A percentile compares a stretch with the other conserved stretches of the same genome.
Evolutionary conservation across 2,888 invertebrate genomes (phyloP).

Genomic region (Parasteatoda lunata): DNA sequence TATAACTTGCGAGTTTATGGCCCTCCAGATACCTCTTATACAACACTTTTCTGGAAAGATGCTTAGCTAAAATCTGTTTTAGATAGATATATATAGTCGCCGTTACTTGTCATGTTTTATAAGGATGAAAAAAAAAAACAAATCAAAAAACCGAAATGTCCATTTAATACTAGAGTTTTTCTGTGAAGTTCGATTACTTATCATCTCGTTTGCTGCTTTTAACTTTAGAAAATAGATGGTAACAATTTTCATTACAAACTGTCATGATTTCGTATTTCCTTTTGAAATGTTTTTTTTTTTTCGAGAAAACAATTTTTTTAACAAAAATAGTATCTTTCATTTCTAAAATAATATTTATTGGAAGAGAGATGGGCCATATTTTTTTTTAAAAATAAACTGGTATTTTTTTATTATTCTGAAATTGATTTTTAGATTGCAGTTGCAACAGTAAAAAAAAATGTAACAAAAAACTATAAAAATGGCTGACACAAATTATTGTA

Average conservation of each 20-base stretch:
- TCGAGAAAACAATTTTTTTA: no score
- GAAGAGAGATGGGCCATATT: no score
- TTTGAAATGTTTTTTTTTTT: no score
- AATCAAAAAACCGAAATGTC: not conserved
- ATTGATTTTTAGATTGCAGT: no score
- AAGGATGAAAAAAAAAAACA: conserved; percentile 3
- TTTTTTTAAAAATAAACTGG: no score
- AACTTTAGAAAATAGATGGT: not conserved
- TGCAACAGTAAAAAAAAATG: no score
- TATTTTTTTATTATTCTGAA: no score
- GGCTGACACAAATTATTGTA: no score
- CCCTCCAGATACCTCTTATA: conserved; percentile 52
- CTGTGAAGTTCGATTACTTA: conserved; percentile 45
- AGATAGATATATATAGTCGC: conserved; percentile 39
- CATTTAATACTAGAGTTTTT: conserved; percentile 14
- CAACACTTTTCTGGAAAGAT: conserved; percentile 37
- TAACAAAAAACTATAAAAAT: no score
- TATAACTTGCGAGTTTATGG: conserved; percentile 48
- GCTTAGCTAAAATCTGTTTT: conserved; percentile 50
- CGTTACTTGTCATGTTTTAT: conserved; percentile 30
- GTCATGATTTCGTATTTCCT: no score
- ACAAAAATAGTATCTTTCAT: no score
- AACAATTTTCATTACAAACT: not conserved
- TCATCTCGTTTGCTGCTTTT: conserved; percentile 12
- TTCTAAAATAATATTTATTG: no score